Conservation (phyloP, 1,140 invertebrate species). For the Drosophila malerkotliana region DNA sequence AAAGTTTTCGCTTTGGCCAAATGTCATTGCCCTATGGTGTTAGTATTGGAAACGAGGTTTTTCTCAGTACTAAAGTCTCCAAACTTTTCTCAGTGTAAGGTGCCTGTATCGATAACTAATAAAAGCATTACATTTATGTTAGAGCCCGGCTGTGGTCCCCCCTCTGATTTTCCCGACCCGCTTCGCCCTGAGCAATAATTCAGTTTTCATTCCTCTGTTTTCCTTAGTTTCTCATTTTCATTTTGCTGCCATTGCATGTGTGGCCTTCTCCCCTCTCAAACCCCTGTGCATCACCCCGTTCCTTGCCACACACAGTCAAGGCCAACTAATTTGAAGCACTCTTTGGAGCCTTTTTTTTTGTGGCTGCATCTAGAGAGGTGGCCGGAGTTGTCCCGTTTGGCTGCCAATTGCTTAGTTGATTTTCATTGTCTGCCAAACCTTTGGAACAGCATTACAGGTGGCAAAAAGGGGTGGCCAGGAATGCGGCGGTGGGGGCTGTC, state of each 20-base stretch:
- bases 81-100: constrained; percentile 15
- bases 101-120: constrained; percentile 74
- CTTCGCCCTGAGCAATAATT: constrained; percentile 64
- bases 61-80: background rate
- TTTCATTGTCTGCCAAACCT: constrained; percentile 66
- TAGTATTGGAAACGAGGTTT: no score
- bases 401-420: constrained; percentile 78
- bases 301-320: constrained; percentile 42
- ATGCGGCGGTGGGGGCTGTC: background rate
- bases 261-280: constrained; percentile 9
- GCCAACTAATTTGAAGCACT: constrained; percentile 71
- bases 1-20: no score
- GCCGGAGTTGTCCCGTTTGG: constrained; percentile 41
- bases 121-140: constrained; percentile 79
- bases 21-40: no score
- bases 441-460: constrained; percentile 44
- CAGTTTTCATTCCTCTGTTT: constrained; percentile 68
- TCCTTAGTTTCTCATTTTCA: constrained; percentile 55
- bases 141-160: constrained; percentile 26
- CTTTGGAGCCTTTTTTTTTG: constrained; percentile 5
- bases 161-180: constrained; percentile 14
- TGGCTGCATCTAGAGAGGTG: background rate
- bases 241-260: constrained; percentile 48
- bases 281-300: background rate
- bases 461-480: background rate